Percentiles rank a stretch among this genome's conserved stretches.
Evolutionary conservation across 2,888 invertebrate genomes (phyloP).

Genomic region (Bembecia ichneumoniformis): DNA sequence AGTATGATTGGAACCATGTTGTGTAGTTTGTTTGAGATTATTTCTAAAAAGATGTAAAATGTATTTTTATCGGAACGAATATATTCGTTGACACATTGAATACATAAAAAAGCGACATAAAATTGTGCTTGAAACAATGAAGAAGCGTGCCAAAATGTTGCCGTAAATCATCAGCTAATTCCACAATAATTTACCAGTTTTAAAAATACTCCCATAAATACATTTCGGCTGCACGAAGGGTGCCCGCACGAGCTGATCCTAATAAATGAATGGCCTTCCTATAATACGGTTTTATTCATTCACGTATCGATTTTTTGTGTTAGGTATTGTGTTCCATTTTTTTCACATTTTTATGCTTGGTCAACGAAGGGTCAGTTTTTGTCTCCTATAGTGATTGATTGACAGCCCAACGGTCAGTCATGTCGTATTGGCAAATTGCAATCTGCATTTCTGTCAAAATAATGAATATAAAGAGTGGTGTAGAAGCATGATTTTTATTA

Average conservation of each 20-base stretch:
- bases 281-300: conserved; percentile 49
- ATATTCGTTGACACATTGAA: too few relatives aligned
- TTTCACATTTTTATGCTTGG: conserved; percentile 42
- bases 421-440: conserved; percentile 35
- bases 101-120: too few relatives aligned
- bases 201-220: conserved; percentile 15
- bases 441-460: conserved; percentile 32
- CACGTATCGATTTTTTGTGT: conserved; percentile 45
- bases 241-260: conserved; percentile 36
- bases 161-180: neutral
- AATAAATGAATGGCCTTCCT: conserved; percentile 34
- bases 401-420: conserved; percentile 61
- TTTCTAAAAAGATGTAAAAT: neutral
- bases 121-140: neutral
- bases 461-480: conserved; percentile 15
- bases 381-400: conserved; percentile 51
- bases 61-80: too few relatives aligned
- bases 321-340: conserved; percentile 24
- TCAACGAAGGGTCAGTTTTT: conserved; percentile 68
- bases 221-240: conserved; percentile 29
- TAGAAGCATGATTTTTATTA: too few relatives aligned
- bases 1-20: too few relatives aligned
- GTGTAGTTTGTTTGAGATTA: neutral
- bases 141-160: neutral
- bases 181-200: conserved; percentile 16